Conservation (phyloP, 2,797 vertebrate species). For the Cercopithecus mitis region DNA sequence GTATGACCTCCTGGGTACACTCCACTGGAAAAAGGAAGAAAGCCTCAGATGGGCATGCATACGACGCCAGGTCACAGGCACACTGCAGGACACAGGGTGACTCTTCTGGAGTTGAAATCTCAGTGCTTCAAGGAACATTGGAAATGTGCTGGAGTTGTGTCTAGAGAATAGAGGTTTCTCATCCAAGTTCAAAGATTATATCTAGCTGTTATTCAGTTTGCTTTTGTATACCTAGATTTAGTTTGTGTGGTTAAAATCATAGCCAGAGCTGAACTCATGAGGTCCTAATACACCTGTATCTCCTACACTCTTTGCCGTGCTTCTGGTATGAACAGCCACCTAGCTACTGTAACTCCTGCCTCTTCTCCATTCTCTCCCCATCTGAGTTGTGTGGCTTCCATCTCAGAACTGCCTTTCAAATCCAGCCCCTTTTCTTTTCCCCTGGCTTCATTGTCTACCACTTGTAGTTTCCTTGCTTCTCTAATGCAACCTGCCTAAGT, state of each 20-base stretch:
- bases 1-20: no score
- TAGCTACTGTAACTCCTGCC: background rate
- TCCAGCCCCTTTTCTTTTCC: background rate
- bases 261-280: no score
- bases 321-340: background rate
- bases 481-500: background rate
- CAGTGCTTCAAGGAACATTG: background rate
- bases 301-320: background rate
- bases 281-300: fast-evolving
- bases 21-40: no score
- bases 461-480: background rate
- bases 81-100: background rate
- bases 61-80: background rate
- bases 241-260: background rate
- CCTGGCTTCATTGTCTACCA: background rate
- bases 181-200: background rate
- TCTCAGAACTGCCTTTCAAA: background rate
- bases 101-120: background rate
- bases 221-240: background rate
- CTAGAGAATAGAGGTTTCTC: background rate
- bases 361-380: background rate
- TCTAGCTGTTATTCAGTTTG: background rate
- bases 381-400: background rate
- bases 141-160: background rate
- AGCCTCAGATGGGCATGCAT: no score